Evolutionary conservation across 2,797 vertebrate species (phyloP), one percentile per base, ranked within the genome.

Genomic region (Caiman crocodilus): DNA sequence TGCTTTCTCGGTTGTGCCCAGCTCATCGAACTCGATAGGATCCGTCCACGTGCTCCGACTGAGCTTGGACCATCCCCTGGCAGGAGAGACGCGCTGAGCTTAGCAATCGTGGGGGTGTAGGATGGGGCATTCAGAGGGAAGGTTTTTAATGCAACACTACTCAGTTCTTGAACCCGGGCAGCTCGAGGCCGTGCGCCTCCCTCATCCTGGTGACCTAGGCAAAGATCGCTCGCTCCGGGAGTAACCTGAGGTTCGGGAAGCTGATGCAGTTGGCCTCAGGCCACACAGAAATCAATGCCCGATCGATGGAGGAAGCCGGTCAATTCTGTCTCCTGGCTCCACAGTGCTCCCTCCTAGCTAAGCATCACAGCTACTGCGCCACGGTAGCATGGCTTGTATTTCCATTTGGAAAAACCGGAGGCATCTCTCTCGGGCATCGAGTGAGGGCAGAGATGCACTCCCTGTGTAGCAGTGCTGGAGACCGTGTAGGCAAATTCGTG

Each of bases 1-100:
- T 5, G 74, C 0, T 2, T 0, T 0, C 30, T 1, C 83, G n/a
- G 7, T 18, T 57, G 55, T 14, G 7, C 8, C 28, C 20, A 30
- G 55, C 55, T 28, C 17, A n/a, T 21, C 30, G 28, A 76, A 56
- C 17, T n/a, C 55, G 13, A 28, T 7, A 55, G 23, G 35, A 25
- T 74, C 42, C 16, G 4, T 26, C 23, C 14, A 5, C 9, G 12
- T 26, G 17, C 74, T 56, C 55, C 11, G 55, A 18, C 5, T 28
- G 74, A 6, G 16, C 28, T 76, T 57, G 28, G 55, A 18, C 28
- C 69, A 50, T 50, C 21, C 9, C 23, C 23, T 50, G 23, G 23
- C 7, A 26, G 21, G 42, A 13, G 50, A 23, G 32, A 21, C 25
- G 35, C 35, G 7, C 25, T 50, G 50, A 73, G 14, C 23, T 73